Percentiles rank a stretch among this genome's conserved stretches.
These are phyloP conservation scores for Pseudopleuronectes americanus DNA, from an alignment of 2,797 vertebrate genomes.

Conservation along the genomic window DNA sequence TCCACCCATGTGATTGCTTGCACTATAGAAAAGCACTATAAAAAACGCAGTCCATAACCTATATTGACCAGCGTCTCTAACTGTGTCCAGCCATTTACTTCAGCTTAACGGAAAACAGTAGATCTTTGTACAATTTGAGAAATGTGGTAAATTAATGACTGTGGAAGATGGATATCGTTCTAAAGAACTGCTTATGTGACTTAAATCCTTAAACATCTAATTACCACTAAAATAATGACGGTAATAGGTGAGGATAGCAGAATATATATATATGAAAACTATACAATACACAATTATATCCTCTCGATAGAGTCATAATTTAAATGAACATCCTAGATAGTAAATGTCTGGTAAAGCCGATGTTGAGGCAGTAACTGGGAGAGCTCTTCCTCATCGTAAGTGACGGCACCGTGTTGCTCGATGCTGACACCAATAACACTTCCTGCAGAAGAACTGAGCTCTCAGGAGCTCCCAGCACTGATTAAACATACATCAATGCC, in stretches of 20 bases:
- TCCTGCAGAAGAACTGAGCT: constrained; percentile 44
- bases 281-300: no score
- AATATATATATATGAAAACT: no score
- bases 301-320: not conserved
- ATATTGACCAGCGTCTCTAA: not conserved
- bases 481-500: constrained; percentile 47
- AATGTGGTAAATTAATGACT: constrained; percentile 6
- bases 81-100: not conserved
- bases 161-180: not conserved
- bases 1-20: no score
- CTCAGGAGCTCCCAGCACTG: constrained; percentile 54
- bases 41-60: not conserved
- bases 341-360: constrained; percentile 33
- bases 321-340: constrained; percentile 9
- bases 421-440: constrained; percentile 44
- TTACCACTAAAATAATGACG: constrained; percentile 45
- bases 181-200: not conserved
- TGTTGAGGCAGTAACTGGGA: constrained; percentile 24
- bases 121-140: constrained; percentile 15
- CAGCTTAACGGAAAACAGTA: constrained; percentile 5
- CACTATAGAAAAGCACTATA: no score
- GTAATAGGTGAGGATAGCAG: constrained; percentile 9
- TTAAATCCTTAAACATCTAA: constrained; percentile 41
- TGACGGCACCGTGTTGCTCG: constrained; percentile 22
- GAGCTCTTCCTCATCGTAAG: constrained; percentile 45